Percentiles rank a stretch among this genome's conserved stretches.
Conservation (phyloP, 2,888 invertebrate genomes). For the Drosophila hamatofila region DNA sequence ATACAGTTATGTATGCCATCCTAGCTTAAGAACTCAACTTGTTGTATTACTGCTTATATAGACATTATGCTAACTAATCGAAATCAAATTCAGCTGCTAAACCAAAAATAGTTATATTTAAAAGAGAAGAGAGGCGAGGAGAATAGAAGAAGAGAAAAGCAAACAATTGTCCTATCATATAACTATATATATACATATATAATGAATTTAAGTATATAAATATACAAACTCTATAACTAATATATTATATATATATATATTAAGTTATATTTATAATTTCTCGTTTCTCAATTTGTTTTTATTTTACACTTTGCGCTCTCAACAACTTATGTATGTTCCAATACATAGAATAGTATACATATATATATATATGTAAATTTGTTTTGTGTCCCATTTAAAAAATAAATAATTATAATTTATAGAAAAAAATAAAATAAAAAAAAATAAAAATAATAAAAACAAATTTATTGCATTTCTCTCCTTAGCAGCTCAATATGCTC, state of each 20-base stretch:
- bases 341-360: constrained; percentile 11
- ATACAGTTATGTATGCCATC: constrained; percentile 17
- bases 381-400: constrained; percentile 42
- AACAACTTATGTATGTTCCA: constrained; percentile 38
- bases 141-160: no score
- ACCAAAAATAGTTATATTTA: neutral
- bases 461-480: no score
- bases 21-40: constrained; percentile 34
- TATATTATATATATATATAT: constrained; percentile 1
- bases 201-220: constrained; percentile 29
- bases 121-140: no score
- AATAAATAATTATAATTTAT: constrained; percentile 50
- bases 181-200: constrained; percentile 6
- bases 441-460: constrained; percentile 5
- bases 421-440: constrained; percentile 14
- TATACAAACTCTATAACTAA: constrained; percentile 7
- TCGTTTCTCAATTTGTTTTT: constrained; percentile 24
- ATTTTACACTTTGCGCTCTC: constrained; percentile 48
- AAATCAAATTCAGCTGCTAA: constrained; percentile 12
- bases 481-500: constrained; percentile 83
- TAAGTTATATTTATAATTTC: no score
- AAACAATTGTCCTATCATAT: constrained; percentile 8
- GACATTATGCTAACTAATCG: constrained; percentile 3
- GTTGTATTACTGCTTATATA: constrained; percentile 25
- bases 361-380: constrained; percentile 11